Conservation (phyloP, 2,113 vertebrate genomes). For the Cacatua alba region DNA sequence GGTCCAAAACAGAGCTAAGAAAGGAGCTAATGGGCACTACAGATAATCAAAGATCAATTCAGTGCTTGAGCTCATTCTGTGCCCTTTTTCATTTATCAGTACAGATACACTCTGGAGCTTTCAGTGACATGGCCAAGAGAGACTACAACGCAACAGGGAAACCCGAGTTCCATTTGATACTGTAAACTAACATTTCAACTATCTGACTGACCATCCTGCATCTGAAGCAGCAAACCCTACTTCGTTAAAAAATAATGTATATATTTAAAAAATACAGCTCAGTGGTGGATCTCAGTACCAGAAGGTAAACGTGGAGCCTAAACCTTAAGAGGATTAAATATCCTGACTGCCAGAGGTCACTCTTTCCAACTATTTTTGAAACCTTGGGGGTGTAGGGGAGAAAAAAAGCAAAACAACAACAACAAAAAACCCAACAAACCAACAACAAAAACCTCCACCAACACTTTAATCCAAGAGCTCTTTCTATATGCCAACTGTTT, state of each 20-base stretch:
- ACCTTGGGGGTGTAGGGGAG: fast-evolving
- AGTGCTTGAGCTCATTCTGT: neutral
- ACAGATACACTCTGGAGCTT: neutral
- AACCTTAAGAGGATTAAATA: constrained; percentile 36
- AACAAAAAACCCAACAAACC: neutral
- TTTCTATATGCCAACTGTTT: neutral
- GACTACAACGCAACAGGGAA: neutral
- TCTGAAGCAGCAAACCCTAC: neutral
- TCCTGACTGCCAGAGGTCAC: neutral
- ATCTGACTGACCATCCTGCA: neutral
- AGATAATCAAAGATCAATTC: neutral
- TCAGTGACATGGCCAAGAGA: neutral
- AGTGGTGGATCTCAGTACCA: neutral
- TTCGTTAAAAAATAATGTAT: neutral
- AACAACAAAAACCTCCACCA: neutral
- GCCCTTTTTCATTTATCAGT: neutral
- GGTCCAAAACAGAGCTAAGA: neutral
- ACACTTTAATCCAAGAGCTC: neutral
- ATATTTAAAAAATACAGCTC: neutral
- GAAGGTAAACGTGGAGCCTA: neutral
- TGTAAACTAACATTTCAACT: neutral
- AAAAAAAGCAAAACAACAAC: neutral
- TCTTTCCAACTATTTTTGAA: neutral
- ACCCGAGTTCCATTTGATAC: neutral
- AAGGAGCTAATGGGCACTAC: neutral